Base-by-base conservation (phyloP, 2,888 invertebrate species). In the Cataglyphis livida region DNA sequence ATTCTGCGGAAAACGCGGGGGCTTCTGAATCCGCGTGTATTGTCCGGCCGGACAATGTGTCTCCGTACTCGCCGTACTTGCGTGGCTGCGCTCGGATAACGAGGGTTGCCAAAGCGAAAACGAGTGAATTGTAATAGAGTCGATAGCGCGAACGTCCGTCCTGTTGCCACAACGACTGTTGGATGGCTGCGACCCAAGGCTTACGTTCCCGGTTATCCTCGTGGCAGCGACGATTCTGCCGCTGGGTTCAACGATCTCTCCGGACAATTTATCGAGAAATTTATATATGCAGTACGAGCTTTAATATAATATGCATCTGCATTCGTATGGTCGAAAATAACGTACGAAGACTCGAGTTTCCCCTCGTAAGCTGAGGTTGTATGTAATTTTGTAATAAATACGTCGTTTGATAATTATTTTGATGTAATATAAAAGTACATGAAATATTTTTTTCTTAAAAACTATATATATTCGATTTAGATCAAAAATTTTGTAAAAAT, bases 31-130 rank as follows among this genome's bases (percentile, higher is more conserved):
- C 83, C 78, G 68, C 65, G 71, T 51, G 61, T 84, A 88, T 89
- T 88, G 86, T 89, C 85, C 66, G 10, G 54, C 25, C 48, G 78
- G 84, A 87, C 90, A 90, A 88, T 90, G 85, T 85, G 81, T 84
- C 84, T 70, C 70, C 84, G 71, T 59, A 70, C 44, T 61, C 76
- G 84, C 70, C 84, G 70, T 61, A 71, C 54, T 62, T 81, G 84
- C 64, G 76, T 82, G 82, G 76, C 78, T 85, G 81, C 74, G 82
- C 54, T 85, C 73, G 76, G 81, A 83, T 87, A 87, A 87, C 84
- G 85, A 86, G 86, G 82, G 83, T 84, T 88, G 85, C 78, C 82
- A 74, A 84, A 82, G 85, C 81, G 81, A 83, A 51, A 51, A 81
- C 83, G 82, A 82, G 70, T 83, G 85, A 79, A 85, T 87, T 86